A percentile compares a stretch with the other conserved stretches of the same genome.
These are phyloP conservation scores for Bucorvus abyssinicus DNA, from an alignment of 2,797 vertebrate species.

Conservation along the genomic window DNA sequence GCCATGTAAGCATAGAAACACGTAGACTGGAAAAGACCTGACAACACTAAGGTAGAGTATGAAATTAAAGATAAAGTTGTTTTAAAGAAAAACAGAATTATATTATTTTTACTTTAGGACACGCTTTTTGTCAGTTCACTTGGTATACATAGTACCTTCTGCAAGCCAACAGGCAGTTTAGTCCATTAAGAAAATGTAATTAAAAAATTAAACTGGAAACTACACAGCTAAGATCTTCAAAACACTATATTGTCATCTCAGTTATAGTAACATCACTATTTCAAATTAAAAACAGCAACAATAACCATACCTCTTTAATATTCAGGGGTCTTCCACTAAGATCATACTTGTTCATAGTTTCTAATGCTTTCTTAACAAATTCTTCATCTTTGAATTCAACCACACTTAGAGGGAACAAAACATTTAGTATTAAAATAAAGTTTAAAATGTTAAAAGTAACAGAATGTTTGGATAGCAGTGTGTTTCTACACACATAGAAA, in stretches of 20 bases:
- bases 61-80: not conserved
- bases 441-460: not conserved
- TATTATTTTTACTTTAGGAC: not conserved
- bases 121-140: not conserved
- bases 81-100: not conserved
- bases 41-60: not conserved
- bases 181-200: not conserved
- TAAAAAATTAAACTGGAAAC: not conserved
- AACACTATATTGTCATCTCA: not conserved
- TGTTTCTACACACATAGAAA: slow-evolving; percentile 16
- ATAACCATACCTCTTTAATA: slow-evolving; percentile 91
- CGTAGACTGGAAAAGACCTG: not conserved
- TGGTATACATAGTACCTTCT: not conserved
- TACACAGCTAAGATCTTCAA: not conserved
- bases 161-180: not conserved
- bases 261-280: not conserved
- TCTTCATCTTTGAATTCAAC: slow-evolving; percentile 99
- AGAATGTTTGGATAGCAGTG: not conserved
- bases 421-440: slow-evolving; percentile 55
- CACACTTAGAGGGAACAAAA: slow-evolving; percentile 81
- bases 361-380: slow-evolving; percentile 95
- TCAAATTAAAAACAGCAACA: slow-evolving; percentile 7
- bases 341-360: slow-evolving; percentile 96
- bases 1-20: not conserved
- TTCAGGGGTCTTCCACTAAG: slow-evolving; percentile 94